A percentile compares a stretch with the other conserved stretches of the same genome.
These are phyloP conservation scores for Cichlasoma orientale DNA, from an alignment of 2,797 vertebrate genomes.

Conservation along the genomic window DNA sequence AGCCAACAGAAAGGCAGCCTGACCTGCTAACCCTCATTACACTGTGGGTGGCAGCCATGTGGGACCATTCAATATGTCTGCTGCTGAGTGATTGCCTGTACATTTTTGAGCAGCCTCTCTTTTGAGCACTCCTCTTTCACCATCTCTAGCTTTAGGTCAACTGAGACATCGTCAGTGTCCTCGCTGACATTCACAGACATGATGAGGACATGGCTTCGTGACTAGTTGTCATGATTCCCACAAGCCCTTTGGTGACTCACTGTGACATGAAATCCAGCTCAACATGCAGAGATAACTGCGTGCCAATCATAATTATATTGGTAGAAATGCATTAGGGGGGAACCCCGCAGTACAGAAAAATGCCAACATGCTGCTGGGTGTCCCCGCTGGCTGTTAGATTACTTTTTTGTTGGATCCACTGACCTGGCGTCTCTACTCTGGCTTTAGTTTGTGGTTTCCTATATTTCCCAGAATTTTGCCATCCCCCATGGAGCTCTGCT, in stretches of 20 bases:
- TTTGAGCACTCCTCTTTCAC: slow-evolving; percentile 22
- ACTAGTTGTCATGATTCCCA: slow-evolving; percentile 43
- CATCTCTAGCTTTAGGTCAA: slow-evolving; percentile 56
- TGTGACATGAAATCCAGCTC: slow-evolving; percentile 39
- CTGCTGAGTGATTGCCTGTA: slow-evolving; percentile 61
- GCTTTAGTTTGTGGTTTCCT: slow-evolving; percentile 47
- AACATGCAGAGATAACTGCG: slow-evolving; percentile 45
- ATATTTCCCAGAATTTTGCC: slow-evolving; percentile 21
- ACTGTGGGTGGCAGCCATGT: slow-evolving; percentile 51
- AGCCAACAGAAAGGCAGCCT: slow-evolving; percentile 51
- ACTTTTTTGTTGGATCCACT: slow-evolving; percentile 50
- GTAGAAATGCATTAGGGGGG: slow-evolving; percentile 52
- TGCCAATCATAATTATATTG: slow-evolving; percentile 59
- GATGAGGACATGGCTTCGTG: slow-evolving; percentile 47
- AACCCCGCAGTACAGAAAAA: slow-evolving; percentile 42
- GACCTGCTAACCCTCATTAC: slow-evolving; percentile 69
- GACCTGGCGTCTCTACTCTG: slow-evolving; percentile 28
- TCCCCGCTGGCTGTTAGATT: slow-evolving; percentile 52
- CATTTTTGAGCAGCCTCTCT: slow-evolving; percentile 20
- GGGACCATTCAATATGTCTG: slow-evolving; percentile 57
- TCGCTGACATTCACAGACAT: slow-evolving; percentile 66
- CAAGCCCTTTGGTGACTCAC: slow-evolving; percentile 35
- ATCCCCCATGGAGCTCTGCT: slow-evolving; percentile 20
- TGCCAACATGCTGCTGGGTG: slow-evolving; percentile 40
- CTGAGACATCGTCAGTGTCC: slow-evolving; percentile 43